Evolutionary conservation across 2,797 vertebrate genomes (phyloP).

Genomic region (Borostomias antarcticus): DNA sequence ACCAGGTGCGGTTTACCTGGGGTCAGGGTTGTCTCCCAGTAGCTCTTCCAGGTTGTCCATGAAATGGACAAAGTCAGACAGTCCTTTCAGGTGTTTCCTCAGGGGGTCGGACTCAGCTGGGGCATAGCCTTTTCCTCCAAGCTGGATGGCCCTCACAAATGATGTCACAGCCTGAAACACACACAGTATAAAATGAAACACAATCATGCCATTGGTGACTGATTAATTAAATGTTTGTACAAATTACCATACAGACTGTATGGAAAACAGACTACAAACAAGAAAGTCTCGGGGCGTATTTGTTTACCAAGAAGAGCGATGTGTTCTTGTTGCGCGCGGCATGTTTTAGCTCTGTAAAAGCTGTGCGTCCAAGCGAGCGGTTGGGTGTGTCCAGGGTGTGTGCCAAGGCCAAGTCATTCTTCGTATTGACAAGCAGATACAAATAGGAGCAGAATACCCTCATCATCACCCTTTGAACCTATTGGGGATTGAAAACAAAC

Average conservation of each 20-base stretch:
- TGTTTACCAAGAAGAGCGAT: conserved; percentile 88
- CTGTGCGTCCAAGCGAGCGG: conserved; percentile 82
- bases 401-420: conserved; percentile 88
- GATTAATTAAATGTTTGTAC: background rate
- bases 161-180: conserved; percentile 84
- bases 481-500: background rate
- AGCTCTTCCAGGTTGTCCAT: conserved; percentile 90
- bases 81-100: conserved; percentile 86
- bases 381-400: conserved; percentile 84
- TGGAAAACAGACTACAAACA: too few species aligned
- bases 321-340: conserved; percentile 76
- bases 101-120: conserved; percentile 86
- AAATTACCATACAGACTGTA: too few species aligned
- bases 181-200: too few species aligned
- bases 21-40: conserved; percentile 84
- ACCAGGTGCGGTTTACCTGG: conserved; percentile 80
- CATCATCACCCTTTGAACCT: conserved; percentile 77
- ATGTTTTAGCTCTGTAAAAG: conserved; percentile 88
- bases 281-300: background rate
- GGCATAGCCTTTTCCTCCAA: conserved; percentile 90
- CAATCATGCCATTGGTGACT: too few species aligned
- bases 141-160: conserved; percentile 88
- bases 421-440: conserved; percentile 88
- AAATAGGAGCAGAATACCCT: conserved; percentile 88
- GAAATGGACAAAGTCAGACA: conserved; percentile 87